phyloP scores from a whole-genome alignment of 2,888 invertebrate species.

The Pediacus dermestoides region DNA sequence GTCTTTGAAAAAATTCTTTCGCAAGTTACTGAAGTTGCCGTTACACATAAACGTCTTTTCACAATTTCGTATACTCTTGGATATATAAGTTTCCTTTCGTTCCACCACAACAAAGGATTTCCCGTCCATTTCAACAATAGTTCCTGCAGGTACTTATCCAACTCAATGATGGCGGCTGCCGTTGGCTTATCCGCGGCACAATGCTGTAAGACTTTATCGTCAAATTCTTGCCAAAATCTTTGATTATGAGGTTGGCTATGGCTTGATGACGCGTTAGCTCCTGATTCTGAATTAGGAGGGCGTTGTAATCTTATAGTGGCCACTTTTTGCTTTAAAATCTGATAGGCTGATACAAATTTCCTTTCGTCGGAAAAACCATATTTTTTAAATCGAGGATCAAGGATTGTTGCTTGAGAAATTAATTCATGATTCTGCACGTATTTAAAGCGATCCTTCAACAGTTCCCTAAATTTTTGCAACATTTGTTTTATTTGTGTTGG shows the following conservation, averaged over 20 bases:
- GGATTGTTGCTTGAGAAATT: too few relatives aligned
- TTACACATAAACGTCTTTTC: conserved; percentile 2
- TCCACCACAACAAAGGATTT: conserved; percentile 3
- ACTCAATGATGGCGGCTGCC: conserved; percentile 5
- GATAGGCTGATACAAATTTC: not conserved
- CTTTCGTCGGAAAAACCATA: not conserved
- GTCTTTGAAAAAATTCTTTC: too few relatives aligned
- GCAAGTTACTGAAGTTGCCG: conserved; percentile 13
- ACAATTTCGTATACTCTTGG: conserved; percentile 5
- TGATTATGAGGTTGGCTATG: not conserved
- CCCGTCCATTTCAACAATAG: not conserved
- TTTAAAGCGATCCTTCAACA: too few relatives aligned
- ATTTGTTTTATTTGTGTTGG: too few relatives aligned
- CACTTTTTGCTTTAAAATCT: not conserved
- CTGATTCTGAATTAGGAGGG: too few relatives aligned
- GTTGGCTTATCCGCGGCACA: not conserved
- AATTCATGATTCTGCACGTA: too few relatives aligned
- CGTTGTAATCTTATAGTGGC: not conserved
- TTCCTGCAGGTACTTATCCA: conserved; percentile 4
- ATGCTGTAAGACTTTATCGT: conserved; percentile 2
- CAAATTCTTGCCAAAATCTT: conserved; percentile 6
- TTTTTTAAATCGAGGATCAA: too few relatives aligned
- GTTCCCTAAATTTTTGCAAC: too few relatives aligned
- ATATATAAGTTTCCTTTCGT: conserved; percentile 5
- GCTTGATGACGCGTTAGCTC: too few relatives aligned